Evolutionary conservation across 2,113 vertebrate genomes (phyloP).

Genomic region (Zosterops borbonicus): DNA sequence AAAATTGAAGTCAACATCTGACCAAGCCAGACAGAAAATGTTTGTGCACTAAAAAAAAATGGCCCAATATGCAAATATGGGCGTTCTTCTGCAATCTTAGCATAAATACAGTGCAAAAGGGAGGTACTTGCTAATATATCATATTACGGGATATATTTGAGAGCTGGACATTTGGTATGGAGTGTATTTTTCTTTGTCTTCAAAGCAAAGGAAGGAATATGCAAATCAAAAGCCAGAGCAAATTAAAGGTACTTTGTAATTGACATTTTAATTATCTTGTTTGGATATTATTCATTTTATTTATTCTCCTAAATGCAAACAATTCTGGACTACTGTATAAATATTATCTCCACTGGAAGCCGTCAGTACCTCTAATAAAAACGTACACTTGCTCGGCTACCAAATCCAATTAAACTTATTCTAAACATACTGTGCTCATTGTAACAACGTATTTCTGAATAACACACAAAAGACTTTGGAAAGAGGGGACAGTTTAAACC

Average conservation of each 20-base stretch:
- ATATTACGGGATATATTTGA: neutral
- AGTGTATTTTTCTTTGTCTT: constrained; percentile 58
- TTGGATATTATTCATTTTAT: constrained; percentile 77
- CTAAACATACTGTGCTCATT: constrained; percentile 68
- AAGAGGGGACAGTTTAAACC: constrained; percentile 47
- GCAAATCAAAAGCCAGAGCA: constrained; percentile 66
- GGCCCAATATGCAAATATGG: neutral
- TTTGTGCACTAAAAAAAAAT: neutral
- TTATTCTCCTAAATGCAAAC: constrained; percentile 74
- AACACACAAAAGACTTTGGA: constrained; percentile 67
- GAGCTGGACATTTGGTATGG: neutral
- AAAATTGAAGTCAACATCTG: neutral
- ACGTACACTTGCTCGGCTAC: constrained; percentile 63
- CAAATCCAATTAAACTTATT: constrained; percentile 66
- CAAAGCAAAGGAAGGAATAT: constrained; percentile 56
- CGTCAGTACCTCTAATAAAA: constrained; percentile 69
- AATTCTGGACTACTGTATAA: constrained; percentile 63
- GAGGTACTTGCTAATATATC: neutral
- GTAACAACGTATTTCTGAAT: constrained; percentile 57
- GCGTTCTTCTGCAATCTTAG: neutral
- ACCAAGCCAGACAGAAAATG: neutral
- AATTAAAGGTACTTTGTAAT: constrained; percentile 69
- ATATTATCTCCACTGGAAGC: constrained; percentile 74
- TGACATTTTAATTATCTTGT: constrained; percentile 77
- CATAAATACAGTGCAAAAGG: constrained; percentile 19